Percentiles rank a stretch among this genome's conserved stretches.
These are phyloP conservation scores for Papilio machaon DNA, from an alignment of 1,140 invertebrate species.

Conservation along the genomic window DNA sequence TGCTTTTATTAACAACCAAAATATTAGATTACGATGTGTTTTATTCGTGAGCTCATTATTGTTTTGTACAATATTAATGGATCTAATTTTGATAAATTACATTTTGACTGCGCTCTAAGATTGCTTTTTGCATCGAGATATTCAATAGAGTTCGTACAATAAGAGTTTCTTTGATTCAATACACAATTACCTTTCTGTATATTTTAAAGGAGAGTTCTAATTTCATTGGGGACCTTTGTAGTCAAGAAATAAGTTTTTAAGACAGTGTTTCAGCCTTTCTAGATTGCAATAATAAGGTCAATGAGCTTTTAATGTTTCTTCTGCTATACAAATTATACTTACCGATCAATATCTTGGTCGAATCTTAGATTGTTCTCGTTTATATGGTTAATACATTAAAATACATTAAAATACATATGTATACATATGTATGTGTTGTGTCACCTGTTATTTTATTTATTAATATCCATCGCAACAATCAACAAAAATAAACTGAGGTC, in stretches of 20 bases:
- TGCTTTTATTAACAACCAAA: slow-evolving; percentile 35
- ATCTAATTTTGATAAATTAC: slow-evolving; percentile 32
- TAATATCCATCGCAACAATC: background rate
- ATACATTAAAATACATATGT: too few relatives aligned
- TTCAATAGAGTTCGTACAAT: slow-evolving; percentile 19
- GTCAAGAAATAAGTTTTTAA: background rate
- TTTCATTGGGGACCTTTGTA: slow-evolving; percentile 10
- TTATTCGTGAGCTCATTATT: slow-evolving; percentile 33
- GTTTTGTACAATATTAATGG: slow-evolving; percentile 31
- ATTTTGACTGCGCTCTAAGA: slow-evolving; percentile 18
- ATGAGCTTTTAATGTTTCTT: slow-evolving; percentile 10
- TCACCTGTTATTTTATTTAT: background rate
- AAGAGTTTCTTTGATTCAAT: slow-evolving; percentile 23
- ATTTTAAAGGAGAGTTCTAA: slow-evolving; percentile 4
- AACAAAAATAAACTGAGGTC: background rate
- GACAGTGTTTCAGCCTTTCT: background rate
- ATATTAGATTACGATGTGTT: slow-evolving; percentile 35
- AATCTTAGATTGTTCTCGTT: background rate
- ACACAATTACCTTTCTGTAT: slow-evolving; percentile 18
- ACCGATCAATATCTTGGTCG: background rate
- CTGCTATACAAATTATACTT: background rate
- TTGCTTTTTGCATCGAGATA: slow-evolving; percentile 17
- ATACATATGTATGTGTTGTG: too few relatives aligned
- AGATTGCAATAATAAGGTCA: background rate
- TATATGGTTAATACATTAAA: too few relatives aligned